Base-by-base conservation (phyloP, 30 jellyfish, hydroid and myxozoan genomes). In the Pseudorhiza aurosa region DNA sequence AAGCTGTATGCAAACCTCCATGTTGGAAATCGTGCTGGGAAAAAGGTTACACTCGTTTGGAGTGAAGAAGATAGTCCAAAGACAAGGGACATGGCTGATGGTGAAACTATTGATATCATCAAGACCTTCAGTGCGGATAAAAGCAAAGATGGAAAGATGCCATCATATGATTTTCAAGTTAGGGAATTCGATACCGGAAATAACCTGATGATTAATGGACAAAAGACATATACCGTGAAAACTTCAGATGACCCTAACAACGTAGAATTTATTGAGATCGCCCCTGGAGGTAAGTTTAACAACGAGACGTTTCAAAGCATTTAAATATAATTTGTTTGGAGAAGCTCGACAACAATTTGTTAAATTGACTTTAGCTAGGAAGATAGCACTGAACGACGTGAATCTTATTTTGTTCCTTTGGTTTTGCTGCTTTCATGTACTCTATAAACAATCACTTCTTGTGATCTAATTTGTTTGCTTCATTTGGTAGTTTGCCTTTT, bases 41-140 rank as follows among this genome's bases (percentile, higher is more conserved):
- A 80, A 47, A 93, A 93, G 69, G 98, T 93, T 9, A 93, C 98
- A 0, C 51, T 93, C 12, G 97, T 79, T 29, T 93, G 98, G 98
- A 87, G 95, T 39, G 98, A 93, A 58, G 88, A 85, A 1, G 96
- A 75, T 49, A 81, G 95, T 39, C 98, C 95, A 36, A 73, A 76
- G 60, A 74, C 98, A 7, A 72, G 72, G 11, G 98, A 93, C 33
- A 93, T 93, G 28, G 94, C 80, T 30, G 65, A 87, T 75, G 94
- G 89, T 4, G 81, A 85, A 62, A 75, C 94, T 18, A 80, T 70
- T 50, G 93, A 86, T 69, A 53, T 93, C n/a, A 28, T 75, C 35
- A 93, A 93, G 77, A 30, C 79, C 1, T 58, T 93, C 26, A 80
- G 45, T 15, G 39, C 93, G 8, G 60, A 28, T 8, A 26, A 39